Conservation (phyloP, 1,140 invertebrate genomes). For the Drosophila biarmipes region DNA sequence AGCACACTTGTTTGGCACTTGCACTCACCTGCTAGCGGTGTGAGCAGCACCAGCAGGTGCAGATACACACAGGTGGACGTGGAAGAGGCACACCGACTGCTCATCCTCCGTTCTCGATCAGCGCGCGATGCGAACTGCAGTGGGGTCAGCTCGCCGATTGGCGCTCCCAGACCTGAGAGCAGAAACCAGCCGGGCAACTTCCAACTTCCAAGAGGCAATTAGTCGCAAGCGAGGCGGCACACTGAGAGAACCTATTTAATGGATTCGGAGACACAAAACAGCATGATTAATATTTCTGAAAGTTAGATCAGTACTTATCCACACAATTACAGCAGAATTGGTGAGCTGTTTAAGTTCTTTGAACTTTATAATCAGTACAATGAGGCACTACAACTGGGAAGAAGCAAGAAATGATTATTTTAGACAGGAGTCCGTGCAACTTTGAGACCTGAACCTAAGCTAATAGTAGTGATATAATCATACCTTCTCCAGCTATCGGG, state of each 20-base stretch:
- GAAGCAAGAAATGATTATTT: too few species aligned
- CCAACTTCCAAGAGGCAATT: constrained; percentile 34
- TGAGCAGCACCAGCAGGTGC: constrained; percentile 3
- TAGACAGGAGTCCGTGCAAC: too few species aligned
- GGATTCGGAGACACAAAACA: background rate
- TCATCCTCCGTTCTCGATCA: constrained; percentile 37
- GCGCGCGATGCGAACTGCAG: constrained; percentile 24
- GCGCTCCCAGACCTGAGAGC: constrained; percentile 6
- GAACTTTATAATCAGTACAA: too few species aligned
- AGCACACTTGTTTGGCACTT: background rate
- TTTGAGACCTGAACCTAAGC: too few species aligned
- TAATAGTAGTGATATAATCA: too few species aligned
- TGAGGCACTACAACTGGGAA: too few species aligned
- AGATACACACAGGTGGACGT: constrained; percentile 1
- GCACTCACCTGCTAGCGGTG: constrained; percentile 18
- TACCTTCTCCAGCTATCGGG: background rate
- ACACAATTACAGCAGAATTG: too few species aligned
- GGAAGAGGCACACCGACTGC: background rate
- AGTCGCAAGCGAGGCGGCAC: constrained; percentile 11
- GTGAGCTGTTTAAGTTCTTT: too few species aligned
- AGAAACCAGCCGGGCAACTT: constrained; percentile 44
- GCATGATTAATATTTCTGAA: too few species aligned
- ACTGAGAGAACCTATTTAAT: constrained; percentile 15
- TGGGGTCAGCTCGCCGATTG: constrained; percentile 11
- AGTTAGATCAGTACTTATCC: too few species aligned